phyloP scores from a whole-genome alignment of 2,113 vertebrate species.

The Natator depressus region DNA sequence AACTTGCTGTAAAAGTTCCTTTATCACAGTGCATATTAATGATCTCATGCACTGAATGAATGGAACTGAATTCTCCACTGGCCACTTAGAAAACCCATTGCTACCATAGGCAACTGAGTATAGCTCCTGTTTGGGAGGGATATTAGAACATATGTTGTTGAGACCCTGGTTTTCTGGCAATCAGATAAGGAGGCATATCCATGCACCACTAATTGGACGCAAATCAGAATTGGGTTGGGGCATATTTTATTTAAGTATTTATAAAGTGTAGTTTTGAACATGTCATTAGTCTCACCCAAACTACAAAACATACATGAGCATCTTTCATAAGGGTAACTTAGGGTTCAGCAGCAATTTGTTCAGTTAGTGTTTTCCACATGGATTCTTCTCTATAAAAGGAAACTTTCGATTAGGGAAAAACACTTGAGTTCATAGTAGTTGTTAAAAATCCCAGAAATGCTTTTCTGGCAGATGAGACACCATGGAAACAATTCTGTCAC shows the following conservation, averaged over 20 bases:
- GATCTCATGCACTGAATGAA: not conserved
- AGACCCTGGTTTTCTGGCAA: slow-evolving; percentile 10
- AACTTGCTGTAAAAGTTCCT: not conserved
- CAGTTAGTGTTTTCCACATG: not conserved
- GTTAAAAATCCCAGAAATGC: not conserved
- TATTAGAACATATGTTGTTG: slow-evolving; percentile 9
- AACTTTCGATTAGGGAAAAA: not conserved
- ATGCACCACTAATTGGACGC: not conserved
- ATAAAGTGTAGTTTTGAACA: slow-evolving; percentile 1
- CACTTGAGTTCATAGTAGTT: not conserved
- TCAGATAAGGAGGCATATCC: slow-evolving; percentile 17
- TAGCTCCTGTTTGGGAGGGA: slow-evolving; percentile 18
- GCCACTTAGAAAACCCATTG: not conserved
- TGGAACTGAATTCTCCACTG: not conserved
- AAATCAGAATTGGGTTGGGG: slow-evolving; percentile 20
- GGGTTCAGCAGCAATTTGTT: not conserved
- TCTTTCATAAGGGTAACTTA: not conserved
- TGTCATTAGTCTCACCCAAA: not conserved
- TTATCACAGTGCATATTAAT: not conserved
- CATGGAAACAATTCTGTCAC: not conserved
- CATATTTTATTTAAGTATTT: not conserved
- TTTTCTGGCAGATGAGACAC: not conserved
- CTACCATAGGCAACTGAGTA: not conserved
- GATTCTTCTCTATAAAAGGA: not conserved
- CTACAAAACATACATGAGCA: not conserved